A percentile compares a stretch with the other conserved stretches of the same genome.
Conservation (phyloP, 2,888 invertebrate species). For the Pedicia rivosa region DNA sequence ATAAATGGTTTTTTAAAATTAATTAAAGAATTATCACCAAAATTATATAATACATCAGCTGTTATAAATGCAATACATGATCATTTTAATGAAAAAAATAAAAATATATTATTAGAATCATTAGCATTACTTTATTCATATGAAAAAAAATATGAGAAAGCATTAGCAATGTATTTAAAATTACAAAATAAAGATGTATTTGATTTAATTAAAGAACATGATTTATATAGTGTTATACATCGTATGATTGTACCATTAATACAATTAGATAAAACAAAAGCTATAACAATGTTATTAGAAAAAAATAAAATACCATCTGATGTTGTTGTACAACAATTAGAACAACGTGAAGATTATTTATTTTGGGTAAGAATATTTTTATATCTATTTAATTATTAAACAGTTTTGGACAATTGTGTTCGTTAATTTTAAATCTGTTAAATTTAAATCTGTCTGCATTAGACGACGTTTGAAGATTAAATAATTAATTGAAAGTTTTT, state of each 20-base stretch:
- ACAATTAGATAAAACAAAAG: slow-evolving; percentile 67
- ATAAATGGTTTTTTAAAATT: slow-evolving; percentile 66
- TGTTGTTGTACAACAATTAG: slow-evolving; percentile 65
- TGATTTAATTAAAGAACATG: slow-evolving; percentile 65
- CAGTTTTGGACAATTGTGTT: too few species aligned
- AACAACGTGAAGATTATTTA: slow-evolving; percentile 53
- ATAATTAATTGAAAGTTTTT: too few species aligned
- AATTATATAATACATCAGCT: slow-evolving; percentile 64
- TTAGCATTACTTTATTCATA: slow-evolving; percentile 79
- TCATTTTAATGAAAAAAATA: slow-evolving; percentile 56
- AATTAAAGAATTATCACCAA: slow-evolving; percentile 78
- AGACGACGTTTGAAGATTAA: too few species aligned
- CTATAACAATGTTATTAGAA: slow-evolving; percentile 66
- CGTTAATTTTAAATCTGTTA: too few species aligned
- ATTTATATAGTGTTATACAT: slow-evolving; percentile 67
- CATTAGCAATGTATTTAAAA: slow-evolving; percentile 76
- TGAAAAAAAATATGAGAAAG: slow-evolving; percentile 79
- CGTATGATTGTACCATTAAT: slow-evolving; percentile 80
- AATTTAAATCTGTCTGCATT: too few species aligned
- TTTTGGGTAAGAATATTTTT: slow-evolving; percentile 45
- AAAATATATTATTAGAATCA: slow-evolving; percentile 64
- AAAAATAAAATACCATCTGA: slow-evolving; percentile 58
- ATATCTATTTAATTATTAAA: too few species aligned
- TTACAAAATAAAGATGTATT: slow-evolving; percentile 84
- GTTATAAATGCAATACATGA: slow-evolving; percentile 77